These are phyloP conservation scores for Setipinna tenuifilis DNA, from an alignment of 2,797 vertebrate genomes.

Conservation along the genomic window DNA sequence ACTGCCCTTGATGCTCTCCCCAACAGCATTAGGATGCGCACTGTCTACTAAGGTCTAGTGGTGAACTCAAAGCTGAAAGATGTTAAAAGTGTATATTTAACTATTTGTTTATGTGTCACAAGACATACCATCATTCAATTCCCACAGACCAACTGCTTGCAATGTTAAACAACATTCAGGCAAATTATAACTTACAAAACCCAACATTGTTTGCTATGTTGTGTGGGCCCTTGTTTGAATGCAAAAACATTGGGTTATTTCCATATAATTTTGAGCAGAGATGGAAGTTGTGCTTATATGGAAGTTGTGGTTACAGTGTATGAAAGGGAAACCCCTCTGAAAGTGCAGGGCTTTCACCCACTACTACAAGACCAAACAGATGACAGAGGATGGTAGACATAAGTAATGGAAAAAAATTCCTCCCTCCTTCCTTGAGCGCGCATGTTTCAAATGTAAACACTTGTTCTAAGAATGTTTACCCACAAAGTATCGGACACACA, in stretches of 20 bases:
- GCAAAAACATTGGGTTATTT: conserved; percentile 3
- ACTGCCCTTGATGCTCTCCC: no score
- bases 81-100: no score
- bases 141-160: neutral
- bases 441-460: conserved; percentile 10
- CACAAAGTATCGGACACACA: neutral
- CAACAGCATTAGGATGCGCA: no score
- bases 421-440: neutral
- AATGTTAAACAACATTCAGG: neutral
- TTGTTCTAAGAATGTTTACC: neutral
- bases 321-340: neutral
- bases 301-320: neutral
- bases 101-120: no score
- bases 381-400: neutral
- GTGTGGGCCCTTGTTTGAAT: neutral
- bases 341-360: neutral
- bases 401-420: neutral
- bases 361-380: neutral
- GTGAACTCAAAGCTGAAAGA: no score
- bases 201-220: neutral
- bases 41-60: no score
- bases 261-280: conserved; percentile 4
- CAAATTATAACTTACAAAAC: neutral
- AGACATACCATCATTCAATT: no score
- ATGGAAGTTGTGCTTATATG: neutral